Evolutionary conservation across 2,113 vertebrate genomes (phyloP), one percentile per base, ranked within the genome.

Genomic region (Alaudala cheleensis): DNA sequence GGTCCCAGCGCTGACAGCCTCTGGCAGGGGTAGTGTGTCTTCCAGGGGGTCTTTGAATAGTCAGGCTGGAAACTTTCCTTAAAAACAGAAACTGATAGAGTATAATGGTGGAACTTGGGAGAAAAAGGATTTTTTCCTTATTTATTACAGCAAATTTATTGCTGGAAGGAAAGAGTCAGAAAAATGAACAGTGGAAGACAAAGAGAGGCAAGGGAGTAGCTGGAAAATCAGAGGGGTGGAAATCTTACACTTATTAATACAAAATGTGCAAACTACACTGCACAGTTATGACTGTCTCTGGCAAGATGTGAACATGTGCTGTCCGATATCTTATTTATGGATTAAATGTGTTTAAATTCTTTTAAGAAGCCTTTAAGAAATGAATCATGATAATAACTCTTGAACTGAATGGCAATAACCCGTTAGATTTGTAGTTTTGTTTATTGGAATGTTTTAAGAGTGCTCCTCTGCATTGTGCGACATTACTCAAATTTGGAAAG

Each of bases 381-480:
- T 18, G 5, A 70, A 37, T 44, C 6, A 3, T 34, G 8, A 45
- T 49, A 42, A 9, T 23, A 39, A 34, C 12, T 62, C 44, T 42
- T 39, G 31, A 78, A 53, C 28, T 70, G 37, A 74, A 70, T 31
- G 31, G 49, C 16, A 45, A 3, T 31, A 78, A 56, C 21, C 9
- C 1, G 0, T 70, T 57, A 3, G 7, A 49, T 73, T 61, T 65
- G 19, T 57, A 25, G 24, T 8, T 81, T 70, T 65, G 18, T 53
- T 50, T 49, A 5, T 7, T 37, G 42, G 21, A 66, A 50, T 0
- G 0, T 65, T 72, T 73, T 65, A 39, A 51, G 42, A 34, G 40
- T 6, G 5, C 5, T 64, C 5, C 29, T 66, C 17, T 40, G 9
- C 0, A 0, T 29, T 33, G 42, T 51, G 28, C 70, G 73, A 28